These are phyloP conservation scores for Scaptomyza caliginosa DNA, from an alignment of 2,888 invertebrate genomes.

Conservation along the genomic window DNA sequence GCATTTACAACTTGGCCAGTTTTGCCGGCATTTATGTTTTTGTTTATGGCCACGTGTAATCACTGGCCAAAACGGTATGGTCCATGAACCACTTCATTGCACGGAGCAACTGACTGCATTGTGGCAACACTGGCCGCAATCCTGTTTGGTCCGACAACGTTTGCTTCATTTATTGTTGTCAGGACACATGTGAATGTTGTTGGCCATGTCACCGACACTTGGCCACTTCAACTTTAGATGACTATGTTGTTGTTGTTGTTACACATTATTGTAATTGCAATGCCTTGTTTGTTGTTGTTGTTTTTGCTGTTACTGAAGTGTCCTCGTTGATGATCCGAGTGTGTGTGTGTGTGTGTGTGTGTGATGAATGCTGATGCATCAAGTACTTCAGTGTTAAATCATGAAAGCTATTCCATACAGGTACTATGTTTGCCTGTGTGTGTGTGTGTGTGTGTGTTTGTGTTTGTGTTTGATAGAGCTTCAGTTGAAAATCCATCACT, in stretches of 20 bases:
- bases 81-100: conserved; percentile 65
- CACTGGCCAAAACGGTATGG: conserved; percentile 54
- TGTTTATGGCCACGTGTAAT: conserved; percentile 74
- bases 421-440: conserved; percentile 6
- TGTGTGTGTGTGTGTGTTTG: conserved; percentile 2
- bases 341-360: conserved; percentile 11
- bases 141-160: conserved; percentile 28
- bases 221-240: conserved; percentile 38
- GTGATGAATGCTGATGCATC: conserved; percentile 62
- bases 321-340: conserved; percentile 52
- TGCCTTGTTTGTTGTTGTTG: conserved; percentile 18
- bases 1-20: conserved; percentile 45
- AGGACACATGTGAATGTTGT: conserved; percentile 39
- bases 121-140: conserved; percentile 4
- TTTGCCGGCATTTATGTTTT: conserved; percentile 45
- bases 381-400: conserved; percentile 52
- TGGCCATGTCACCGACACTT: conserved; percentile 44
- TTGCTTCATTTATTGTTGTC: conserved; percentile 59
- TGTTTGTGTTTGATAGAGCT: not conserved
- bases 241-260: conserved; percentile 22
- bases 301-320: conserved; percentile 29
- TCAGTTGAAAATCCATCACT: conserved; percentile 7
- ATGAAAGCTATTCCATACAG: conserved; percentile 28
- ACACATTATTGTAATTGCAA: conserved; percentile 64
- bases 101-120: conserved; percentile 11